Evolutionary conservation across 2,113 vertebrate species (phyloP), one percentile per base, ranked within the genome.

Genomic region (Sitta europaea): DNA sequence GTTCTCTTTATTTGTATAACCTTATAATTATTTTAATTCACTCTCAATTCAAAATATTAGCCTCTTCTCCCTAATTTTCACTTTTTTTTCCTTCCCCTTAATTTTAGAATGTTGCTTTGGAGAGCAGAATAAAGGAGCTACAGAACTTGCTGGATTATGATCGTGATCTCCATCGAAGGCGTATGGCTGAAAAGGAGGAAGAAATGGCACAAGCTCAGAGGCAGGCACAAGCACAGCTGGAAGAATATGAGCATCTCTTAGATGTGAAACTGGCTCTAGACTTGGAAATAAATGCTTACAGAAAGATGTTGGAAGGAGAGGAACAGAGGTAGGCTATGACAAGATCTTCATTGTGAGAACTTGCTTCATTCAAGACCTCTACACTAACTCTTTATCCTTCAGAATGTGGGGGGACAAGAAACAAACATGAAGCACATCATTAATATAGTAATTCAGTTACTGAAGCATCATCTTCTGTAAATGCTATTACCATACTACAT

Each of bases 231-330:
- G 71, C 38, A 22, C 98, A 98, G 96, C 80, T 99, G 94, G 98
- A 98, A 59, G 98, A 99, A 50, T 98, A 99, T 42, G 98, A 98
- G 87, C 97, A 98, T 76, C 98, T 99, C 75, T 94, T 99, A 75
- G 98, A 98, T 42, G 97, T 98, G 65, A 99, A 99, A 90, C 88
- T 99, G n/a, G 98, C 98, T 38, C 95, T 99, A 74, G 98, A 99
- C 84, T 96, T 99, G 98, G 99, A 99, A 96, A 99, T 99, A 95
- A 98, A 95, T 78, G 97, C 98, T 1, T 99, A 99, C 91, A 98
- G 98, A 77, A 98, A 98, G 92, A 98, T 99, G 98, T 93, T 99
- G 97, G 98, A 99, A 96, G 98, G 98, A 81, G 99, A 99, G 92
- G 98, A 99, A 88, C 94, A 98, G 85, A 98, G 99, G 99, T 99